Conservation (phyloP, 2,797 vertebrate genomes). For the Adrianichthys oophorus region DNA sequence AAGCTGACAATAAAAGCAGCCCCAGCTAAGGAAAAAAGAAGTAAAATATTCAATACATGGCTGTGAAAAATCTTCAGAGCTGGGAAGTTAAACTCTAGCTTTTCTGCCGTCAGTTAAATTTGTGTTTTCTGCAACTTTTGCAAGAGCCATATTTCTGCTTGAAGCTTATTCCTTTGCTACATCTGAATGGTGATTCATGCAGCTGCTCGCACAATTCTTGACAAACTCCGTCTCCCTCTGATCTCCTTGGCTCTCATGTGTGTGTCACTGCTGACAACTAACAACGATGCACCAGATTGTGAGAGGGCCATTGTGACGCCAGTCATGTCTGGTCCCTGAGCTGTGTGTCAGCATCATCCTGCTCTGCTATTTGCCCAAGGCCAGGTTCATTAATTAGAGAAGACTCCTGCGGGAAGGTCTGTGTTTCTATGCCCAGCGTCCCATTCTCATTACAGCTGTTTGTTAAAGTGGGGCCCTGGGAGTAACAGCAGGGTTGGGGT, state of each 20-base stretch:
- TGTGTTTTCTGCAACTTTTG: slow-evolving; percentile 20
- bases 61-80: slow-evolving; percentile 15
- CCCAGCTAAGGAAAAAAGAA: slow-evolving; percentile 1
- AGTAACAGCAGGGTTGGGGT: slow-evolving; percentile 42
- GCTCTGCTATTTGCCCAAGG: slow-evolving; percentile 74
- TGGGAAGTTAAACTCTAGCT: slow-evolving; percentile 17
- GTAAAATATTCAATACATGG: slow-evolving; percentile 23
- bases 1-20: slow-evolving; percentile 21
- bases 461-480: slow-evolving; percentile 57
- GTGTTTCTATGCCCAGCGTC: slow-evolving; percentile 66
- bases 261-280: slow-evolving; percentile 28
- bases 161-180: slow-evolving; percentile 24
- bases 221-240: slow-evolving; percentile 26
- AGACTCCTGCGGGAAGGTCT: slow-evolving; percentile 70
- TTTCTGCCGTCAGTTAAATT: slow-evolving; percentile 33
- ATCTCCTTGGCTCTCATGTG: slow-evolving; percentile 31
- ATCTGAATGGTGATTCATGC: slow-evolving; percentile 13
- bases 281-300: slow-evolving; percentile 36
- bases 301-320: slow-evolving; percentile 58
- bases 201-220: slow-evolving; percentile 39
- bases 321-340: slow-evolving; percentile 60
- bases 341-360: slow-evolving; percentile 68
- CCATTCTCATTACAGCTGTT: slow-evolving; percentile 75
- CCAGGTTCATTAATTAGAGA: slow-evolving; percentile 83
- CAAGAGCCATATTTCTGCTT: slow-evolving; percentile 22